These are phyloP conservation scores for Entomobrya proxima DNA, from an alignment of 2,888 invertebrate species.

Conservation along the genomic window DNA sequence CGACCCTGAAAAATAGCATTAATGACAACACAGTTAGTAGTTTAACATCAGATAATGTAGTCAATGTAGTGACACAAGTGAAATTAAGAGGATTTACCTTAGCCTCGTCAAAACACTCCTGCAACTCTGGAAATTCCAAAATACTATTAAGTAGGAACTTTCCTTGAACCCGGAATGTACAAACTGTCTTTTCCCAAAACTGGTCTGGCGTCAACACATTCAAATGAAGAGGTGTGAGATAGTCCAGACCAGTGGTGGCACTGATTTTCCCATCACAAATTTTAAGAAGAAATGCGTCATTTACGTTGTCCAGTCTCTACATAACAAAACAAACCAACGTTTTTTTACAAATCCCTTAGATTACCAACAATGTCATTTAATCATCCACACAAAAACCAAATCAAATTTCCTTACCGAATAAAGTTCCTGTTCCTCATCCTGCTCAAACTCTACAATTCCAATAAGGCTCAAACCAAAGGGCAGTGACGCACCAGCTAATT, in stretches of 20 bases:
- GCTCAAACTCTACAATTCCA: constrained; percentile 73
- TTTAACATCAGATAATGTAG: not conserved
- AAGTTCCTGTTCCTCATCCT: constrained; percentile 72
- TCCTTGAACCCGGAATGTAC: constrained; percentile 74
- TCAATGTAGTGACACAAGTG: not conserved
- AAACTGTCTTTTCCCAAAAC: constrained; percentile 73
- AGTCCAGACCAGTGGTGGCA: constrained; percentile 72
- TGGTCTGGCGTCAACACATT: constrained; percentile 66
- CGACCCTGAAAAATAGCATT: constrained; percentile 50
- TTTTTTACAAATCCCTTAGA: too few relatives aligned
- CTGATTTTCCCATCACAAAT: constrained; percentile 71
- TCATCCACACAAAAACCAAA: not conserved
- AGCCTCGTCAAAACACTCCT: constrained; percentile 70
- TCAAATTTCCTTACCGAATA: constrained; percentile 65
- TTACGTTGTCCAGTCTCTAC: constrained; percentile 71
- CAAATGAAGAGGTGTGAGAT: constrained; percentile 65
- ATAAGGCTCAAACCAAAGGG: constrained; percentile 72
- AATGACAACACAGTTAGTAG: not conserved
- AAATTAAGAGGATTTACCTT: constrained; percentile 56
- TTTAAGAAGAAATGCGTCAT: constrained; percentile 71
- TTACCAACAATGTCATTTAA: not conserved
- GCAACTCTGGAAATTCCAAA: constrained; percentile 72
- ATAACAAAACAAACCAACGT: not conserved
- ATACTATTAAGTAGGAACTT: constrained; percentile 71
- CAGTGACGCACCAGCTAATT: constrained; percentile 59